Evolutionary conservation across 2,888 invertebrate genomes (phyloP).

Genomic region (Diloba caeruleocephala): DNA sequence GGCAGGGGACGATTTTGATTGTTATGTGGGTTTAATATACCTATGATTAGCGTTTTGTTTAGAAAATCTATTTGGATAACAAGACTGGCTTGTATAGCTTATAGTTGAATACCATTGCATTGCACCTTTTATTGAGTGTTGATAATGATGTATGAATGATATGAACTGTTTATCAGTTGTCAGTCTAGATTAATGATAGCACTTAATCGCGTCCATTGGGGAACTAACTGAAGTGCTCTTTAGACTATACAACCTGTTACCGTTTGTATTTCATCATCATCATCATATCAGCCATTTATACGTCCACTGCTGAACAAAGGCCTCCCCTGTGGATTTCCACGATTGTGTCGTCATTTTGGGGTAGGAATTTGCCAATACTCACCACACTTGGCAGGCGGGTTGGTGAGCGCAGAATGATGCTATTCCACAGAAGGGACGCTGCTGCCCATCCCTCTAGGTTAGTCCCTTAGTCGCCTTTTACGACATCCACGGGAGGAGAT

Average conservation of each 20-base stretch:
- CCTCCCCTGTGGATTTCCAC: no score
- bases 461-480: no score
- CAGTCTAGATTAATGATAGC: slow-evolving; percentile 16
- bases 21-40: slow-evolving; percentile 31
- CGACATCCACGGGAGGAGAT: no score
- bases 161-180: slow-evolving; percentile 14
- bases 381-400: no score
- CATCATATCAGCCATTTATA: no score
- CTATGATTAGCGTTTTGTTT: slow-evolving; percentile 25
- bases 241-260: background rate
- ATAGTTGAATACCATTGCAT: slow-evolving; percentile 9
- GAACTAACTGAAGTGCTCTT: slow-evolving; percentile 7
- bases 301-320: no score
- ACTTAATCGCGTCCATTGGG: slow-evolving; percentile 14
- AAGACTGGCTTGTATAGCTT: background rate
- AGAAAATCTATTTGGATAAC: slow-evolving; percentile 18
- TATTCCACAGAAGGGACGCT: no score
- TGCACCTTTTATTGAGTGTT: slow-evolving; percentile 7
- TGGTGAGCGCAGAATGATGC: no score
- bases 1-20: slow-evolving; percentile 39
- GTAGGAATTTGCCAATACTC: no score
- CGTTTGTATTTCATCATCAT: no score
- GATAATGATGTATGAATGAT: slow-evolving; percentile 22
- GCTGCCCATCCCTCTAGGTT: no score
- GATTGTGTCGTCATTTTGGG: no score